Percentiles rank a stretch among this genome's conserved stretches.
phyloP scores from a whole-genome alignment of 2,113 vertebrate species.

The Nestor notabilis region DNA sequence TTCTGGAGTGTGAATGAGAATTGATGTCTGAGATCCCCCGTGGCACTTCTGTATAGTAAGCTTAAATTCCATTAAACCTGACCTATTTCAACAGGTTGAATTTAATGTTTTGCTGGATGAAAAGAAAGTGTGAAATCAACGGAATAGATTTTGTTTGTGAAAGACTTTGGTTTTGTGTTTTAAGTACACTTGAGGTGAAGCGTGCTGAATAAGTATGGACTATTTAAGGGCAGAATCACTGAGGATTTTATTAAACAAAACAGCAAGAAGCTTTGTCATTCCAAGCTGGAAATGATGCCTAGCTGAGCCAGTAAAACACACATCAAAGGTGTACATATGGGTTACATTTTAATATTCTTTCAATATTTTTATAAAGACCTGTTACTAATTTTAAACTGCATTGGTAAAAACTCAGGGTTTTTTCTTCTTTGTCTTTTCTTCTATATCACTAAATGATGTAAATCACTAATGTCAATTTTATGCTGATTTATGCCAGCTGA shows the following conservation, averaged over 20 bases:
- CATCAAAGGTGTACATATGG: conserved; percentile 73
- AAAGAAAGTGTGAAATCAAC: not conserved
- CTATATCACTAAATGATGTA: conserved; percentile 31
- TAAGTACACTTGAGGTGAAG: not conserved
- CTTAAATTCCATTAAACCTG: conserved; percentile 46
- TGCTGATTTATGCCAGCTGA: conserved; percentile 61
- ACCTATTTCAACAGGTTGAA: conserved; percentile 40
- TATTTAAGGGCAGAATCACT: not conserved
- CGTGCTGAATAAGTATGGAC: not conserved
- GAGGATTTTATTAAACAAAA: conserved; percentile 64
- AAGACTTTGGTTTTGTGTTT: not conserved
- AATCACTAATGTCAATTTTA: conserved; percentile 52
- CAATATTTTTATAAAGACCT: conserved; percentile 59
- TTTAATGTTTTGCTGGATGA: conserved; percentile 17
- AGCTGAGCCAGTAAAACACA: conserved; percentile 51
- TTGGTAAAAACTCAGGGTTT: conserved; percentile 1
- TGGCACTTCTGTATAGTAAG: not conserved
- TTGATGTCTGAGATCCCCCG: not conserved
- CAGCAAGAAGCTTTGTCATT: conserved; percentile 58
- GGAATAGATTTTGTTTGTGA: not conserved
- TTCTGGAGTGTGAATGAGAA: conserved; percentile 40
- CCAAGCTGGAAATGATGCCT: conserved; percentile 63
- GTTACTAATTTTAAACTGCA: conserved; percentile 72
- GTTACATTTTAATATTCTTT: conserved; percentile 67
- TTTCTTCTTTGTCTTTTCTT: conserved; percentile 29